A percentile compares a stretch with the other conserved stretches of the same genome.
These are phyloP conservation scores for Lithophane socia DNA, from an alignment of 2,888 invertebrate genomes.

Conservation along the genomic window DNA sequence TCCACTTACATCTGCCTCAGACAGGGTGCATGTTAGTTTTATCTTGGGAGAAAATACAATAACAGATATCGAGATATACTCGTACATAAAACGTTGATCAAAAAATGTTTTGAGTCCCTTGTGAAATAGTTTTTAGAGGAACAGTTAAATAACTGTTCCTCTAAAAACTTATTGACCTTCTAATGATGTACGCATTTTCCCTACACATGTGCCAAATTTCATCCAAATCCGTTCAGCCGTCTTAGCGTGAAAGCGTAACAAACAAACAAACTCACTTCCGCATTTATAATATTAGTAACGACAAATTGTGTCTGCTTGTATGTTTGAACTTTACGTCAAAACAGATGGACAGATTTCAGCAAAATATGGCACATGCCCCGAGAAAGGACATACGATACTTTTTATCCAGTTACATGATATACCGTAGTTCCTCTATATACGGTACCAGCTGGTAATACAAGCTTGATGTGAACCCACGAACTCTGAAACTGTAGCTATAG, in stretches of 20 bases:
- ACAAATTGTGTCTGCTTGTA: background rate
- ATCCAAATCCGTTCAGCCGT: too few species aligned
- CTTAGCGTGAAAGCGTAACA: too few species aligned
- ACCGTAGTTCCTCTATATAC: background rate
- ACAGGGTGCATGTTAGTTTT: too few species aligned
- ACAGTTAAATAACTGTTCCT: too few species aligned
- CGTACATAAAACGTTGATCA: too few species aligned
- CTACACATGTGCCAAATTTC: too few species aligned
- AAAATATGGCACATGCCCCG: background rate
- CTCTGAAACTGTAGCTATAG: background rate
- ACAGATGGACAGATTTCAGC: background rate
- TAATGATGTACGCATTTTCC: too few species aligned
- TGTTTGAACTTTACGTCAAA: background rate
- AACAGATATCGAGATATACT: conserved; percentile 4
- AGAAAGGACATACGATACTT: background rate
- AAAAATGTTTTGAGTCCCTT: background rate
- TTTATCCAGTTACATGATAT: background rate
- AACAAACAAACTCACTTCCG: too few species aligned
- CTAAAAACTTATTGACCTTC: too few species aligned
- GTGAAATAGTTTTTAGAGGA: background rate
- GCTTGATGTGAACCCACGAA: background rate
- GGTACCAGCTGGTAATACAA: background rate
- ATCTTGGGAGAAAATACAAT: conserved; percentile 38
- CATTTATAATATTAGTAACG: background rate
- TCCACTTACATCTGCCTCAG: too few species aligned